Base-by-base conservation (phyloP, 2,888 invertebrate species). In the Acleris laterana region DNA sequence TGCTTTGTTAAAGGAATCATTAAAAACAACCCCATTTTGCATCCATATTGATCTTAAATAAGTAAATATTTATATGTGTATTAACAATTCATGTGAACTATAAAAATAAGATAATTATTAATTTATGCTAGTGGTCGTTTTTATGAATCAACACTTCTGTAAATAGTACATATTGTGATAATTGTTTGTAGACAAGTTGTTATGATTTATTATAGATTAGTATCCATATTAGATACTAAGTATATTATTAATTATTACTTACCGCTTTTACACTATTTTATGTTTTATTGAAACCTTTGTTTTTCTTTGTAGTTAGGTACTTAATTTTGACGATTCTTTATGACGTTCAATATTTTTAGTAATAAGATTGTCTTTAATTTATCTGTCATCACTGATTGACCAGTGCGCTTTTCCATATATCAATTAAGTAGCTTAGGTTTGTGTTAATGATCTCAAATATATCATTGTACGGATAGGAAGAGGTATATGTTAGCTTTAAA, bases 401-500 rank as follows among this genome's bases (percentile, higher is more conserved):
- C 67, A 67, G 67, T 67, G 62, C 51, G 44, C 51, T 63, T 60
- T 48, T 57, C 51, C 25, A 51, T 61, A 50, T 56, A 44, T 57
- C 44, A 42, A 57, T 65, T 57, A n/a, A n/a, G n/a, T n/a, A 66
- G 61, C 51, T 61, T 71, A 72, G 70, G 55, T 65, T 68, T 82
- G 82, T 80, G 80, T 71, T 80, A 77, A 79, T 86, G 88, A 88
- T 88, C 88, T 88, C 88, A 88, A 72, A 55, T 84, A 78, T 81
- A 78, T 81, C 77, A 74, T 60, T 75, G 74, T 76, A 73, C 71
- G 71, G 56, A 65, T 67, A 68, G 68, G 72, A 71, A 69, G 70
- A 70, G 75, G 75, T 77, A 71, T 78, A 74, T 75, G 72, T 74
- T 74, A 78, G 79, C 75, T 79, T 79, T 77, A 61, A 70, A 28